phyloP scores from a whole-genome alignment of 2,113 vertebrate species.

The Chloebia gouldiae region DNA sequence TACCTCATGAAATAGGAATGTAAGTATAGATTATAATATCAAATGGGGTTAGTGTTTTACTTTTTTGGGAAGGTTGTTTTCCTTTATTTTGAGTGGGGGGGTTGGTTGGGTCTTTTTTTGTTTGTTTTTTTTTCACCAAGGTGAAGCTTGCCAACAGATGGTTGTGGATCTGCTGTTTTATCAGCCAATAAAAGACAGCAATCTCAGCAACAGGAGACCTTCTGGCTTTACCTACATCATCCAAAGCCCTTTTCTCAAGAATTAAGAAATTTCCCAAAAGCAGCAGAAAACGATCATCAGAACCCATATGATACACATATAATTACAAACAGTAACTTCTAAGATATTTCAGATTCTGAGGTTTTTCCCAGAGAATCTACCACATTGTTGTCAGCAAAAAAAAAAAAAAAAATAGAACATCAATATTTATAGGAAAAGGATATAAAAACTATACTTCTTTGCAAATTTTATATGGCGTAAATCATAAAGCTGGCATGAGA shows the following conservation, averaged over 20 bases:
- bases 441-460: background rate
- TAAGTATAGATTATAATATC: background rate
- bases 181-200: background rate
- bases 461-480: background rate
- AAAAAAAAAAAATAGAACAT: background rate
- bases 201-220: background rate
- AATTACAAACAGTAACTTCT: rapidly evolving
- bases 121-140: background rate
- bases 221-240: background rate
- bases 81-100: background rate
- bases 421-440: background rate
- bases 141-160: background rate
- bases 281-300: background rate
- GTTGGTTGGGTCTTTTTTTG: background rate
- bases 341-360: background rate
- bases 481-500: background rate
- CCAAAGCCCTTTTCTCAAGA: background rate
- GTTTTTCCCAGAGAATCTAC: background rate
- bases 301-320: background rate
- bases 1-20: background rate
- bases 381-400: background rate
- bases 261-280: background rate
- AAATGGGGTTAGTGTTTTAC: background rate
- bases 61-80: background rate
- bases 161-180: background rate